Base-by-base conservation (phyloP, 1,140 invertebrate genomes). In the Penaeus indicus region DNA sequence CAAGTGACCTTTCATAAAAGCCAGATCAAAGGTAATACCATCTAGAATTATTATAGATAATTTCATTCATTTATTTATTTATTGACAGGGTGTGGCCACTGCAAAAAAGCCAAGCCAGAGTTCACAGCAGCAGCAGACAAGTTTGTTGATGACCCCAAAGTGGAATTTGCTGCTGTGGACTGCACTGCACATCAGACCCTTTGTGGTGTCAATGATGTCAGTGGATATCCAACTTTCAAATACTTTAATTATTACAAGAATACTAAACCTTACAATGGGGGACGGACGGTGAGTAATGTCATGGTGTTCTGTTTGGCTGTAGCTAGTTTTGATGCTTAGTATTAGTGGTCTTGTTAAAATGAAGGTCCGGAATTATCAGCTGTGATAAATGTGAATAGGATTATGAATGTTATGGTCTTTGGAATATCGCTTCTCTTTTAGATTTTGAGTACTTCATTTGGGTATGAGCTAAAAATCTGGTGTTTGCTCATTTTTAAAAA, bases 51-150 rank as follows among this genome's bases (percentile, higher is more conserved):
- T 38, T 54, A 16, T 21, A 61, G 13, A 80, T 61, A 5, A 8
- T 47, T 13, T 80, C 13, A n/a, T 54, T 21, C 25, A 83, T 84
- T 96, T 94, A 81, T 63, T 62, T 18, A 62, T 27, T 18, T 77
- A 89, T 72, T 18, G 77, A 1, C 91, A 97, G 96, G 97, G 97
- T 98, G 97, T 93, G 97, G 97, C 13, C 97, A 98, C 92, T 98
- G 97, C 92, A 98, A 97, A 92, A 95, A 95, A 91, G 95, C 96
- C 0, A 98, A 98, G 92, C 97, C 97, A 22, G 96, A 97, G 93
- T 97, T 96, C 92, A 94, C 94, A 25, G 93, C 94, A 67, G 96
- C 97, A 8, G 97, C 97, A 16, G 95, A 95, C 79, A 92, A 94
- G 62, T 95, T 97, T 91, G 91, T 61, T n/a, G 93, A 94, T 90